Evolutionary conservation across 1,140 invertebrate genomes (phyloP).

Genomic region (Neotoxoptera formosana): DNA sequence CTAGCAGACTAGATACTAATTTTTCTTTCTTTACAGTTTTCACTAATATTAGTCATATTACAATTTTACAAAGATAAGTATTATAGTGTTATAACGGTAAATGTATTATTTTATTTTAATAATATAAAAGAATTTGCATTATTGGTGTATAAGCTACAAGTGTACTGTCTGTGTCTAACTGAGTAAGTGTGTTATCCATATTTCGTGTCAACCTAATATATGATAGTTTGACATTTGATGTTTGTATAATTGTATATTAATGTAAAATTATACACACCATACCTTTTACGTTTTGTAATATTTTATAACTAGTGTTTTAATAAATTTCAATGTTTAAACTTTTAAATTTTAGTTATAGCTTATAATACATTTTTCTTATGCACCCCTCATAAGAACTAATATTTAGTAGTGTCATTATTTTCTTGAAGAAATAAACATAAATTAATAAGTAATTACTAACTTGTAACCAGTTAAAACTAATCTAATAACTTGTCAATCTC

Average conservation of each 20-base stretch:
- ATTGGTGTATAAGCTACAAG: neutral
- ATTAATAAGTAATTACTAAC: neutral
- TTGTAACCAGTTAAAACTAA: neutral
- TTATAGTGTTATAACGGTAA: neutral
- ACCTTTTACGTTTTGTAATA: neutral
- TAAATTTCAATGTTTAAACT: neutral
- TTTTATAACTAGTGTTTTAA: neutral
- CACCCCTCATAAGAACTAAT: neutral
- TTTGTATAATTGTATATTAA: neutral
- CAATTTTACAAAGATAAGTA: neutral
- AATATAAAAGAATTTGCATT: neutral
- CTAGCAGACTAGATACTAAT: neutral
- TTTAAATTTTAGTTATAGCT: neutral
- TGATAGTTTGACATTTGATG: neutral
- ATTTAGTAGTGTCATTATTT: neutral
- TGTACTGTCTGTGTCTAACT: neutral
- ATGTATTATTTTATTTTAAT: neutral
- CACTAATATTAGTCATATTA: slow-evolving; percentile 2
- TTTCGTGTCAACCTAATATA: neutral
- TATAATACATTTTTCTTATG: neutral
- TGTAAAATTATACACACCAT: neutral
- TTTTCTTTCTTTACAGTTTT: neutral
- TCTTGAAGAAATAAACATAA: neutral
- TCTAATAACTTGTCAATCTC: neutral
- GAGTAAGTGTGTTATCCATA: neutral